Evolutionary conservation across 2,888 invertebrate genomes (phyloP), one percentile per base, ranked within the genome.

Genomic region (Hypolimnas misippus): DNA sequence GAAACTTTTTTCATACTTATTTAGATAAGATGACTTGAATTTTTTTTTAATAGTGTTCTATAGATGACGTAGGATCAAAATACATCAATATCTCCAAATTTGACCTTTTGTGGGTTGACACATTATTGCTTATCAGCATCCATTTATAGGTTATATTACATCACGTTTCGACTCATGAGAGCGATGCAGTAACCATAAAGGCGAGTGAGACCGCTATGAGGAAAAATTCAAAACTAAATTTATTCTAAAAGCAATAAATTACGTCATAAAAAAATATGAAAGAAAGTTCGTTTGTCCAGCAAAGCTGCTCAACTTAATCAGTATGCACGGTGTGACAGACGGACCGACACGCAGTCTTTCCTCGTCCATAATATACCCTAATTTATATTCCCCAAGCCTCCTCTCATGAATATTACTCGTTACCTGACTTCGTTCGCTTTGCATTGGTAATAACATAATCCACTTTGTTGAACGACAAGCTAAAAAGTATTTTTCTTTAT

Each of bases 261-360:
- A 33, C 44, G 33, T n/a, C 29, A 14, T 44, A 52, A 19, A 52
- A 38, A 59, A 57, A 50, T 17, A 31, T 46, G 21, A 17, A 53
- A 7, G 35, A 53, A 38, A 57, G 57, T 57, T 57, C 54, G 14
- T 59, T 25, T 29, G 25, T 42, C 31, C 40, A 33, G 10, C 55
- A 29, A 56, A 63, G 54, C 54, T 51, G 35, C 60, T 57, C 52
- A 52, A 54, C 52, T n/a, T 21, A 8, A 70, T 76, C 60, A 64
- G 58, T 73, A 77, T 76, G 69, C 77, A 38, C 6, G 4, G 49
- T 54, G 66, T 38, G 66, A 63, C 54, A 40, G 21, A 63, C 59
- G 44, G 44, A 72, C 73, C 73, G 76, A 76, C 77, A 76, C 72
- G 76, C 76, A 62, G 77, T 78, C 76, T 77, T 77, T 74, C 73